Percentiles rank a stretch among this genome's conserved stretches.
Conservation (phyloP, 2,888 invertebrate species). For the Mimachlamys varia region DNA sequence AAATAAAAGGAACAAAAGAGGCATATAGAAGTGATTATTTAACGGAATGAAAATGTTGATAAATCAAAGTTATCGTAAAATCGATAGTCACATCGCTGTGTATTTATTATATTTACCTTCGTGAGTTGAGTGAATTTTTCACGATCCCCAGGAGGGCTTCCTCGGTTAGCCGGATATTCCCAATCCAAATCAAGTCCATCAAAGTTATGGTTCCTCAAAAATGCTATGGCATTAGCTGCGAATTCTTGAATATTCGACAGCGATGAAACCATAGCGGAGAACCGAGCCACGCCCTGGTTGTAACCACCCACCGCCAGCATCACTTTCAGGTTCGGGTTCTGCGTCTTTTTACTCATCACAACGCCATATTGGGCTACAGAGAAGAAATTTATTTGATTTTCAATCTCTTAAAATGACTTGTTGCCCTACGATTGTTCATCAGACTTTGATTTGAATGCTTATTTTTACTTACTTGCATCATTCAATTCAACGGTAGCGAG, state of each 20-base stretch:
- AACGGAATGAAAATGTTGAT: not conserved
- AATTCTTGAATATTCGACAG: conserved; percentile 59
- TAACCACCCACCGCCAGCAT: conserved; percentile 78
- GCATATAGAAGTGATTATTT: not conserved
- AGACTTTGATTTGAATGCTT: not conserved
- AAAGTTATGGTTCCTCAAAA: conserved; percentile 66
- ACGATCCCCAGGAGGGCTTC: conserved; percentile 70
- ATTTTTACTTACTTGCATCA: conserved; percentile 84
- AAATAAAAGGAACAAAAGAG: not conserved
- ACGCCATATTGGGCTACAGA: not conserved
- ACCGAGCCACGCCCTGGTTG: conserved; percentile 68
- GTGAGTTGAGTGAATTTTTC: conserved; percentile 58
- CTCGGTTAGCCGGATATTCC: conserved; percentile 76
- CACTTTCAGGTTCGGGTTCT: conserved; percentile 69
- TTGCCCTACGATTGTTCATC: not conserved
- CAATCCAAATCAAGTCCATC: conserved; percentile 78
- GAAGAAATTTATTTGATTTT: not conserved
- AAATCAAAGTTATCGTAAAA: too few relatives aligned
- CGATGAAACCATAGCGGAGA: conserved; percentile 68
- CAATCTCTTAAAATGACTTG: not conserved
- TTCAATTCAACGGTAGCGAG: conserved; percentile 96
- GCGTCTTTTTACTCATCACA: conserved; percentile 55
- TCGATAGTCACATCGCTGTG: not conserved
- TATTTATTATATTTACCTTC: not conserved
- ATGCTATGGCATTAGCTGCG: conserved; percentile 65